Evolutionary conservation across 2,797 vertebrate genomes (phyloP).

Genomic region (Pristis pectinata): DNA sequence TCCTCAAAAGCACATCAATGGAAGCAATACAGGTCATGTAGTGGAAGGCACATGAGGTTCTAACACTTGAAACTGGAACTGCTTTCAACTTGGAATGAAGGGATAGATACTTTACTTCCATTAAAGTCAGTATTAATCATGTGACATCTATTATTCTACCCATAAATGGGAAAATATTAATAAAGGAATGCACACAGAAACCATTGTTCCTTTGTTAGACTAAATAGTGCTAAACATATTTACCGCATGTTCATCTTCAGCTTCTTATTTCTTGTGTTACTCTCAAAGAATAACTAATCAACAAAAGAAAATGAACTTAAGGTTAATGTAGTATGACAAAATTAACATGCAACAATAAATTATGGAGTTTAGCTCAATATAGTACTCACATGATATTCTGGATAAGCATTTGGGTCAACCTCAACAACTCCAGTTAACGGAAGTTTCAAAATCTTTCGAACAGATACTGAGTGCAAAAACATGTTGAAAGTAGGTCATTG

Average conservation of each 20-base stretch:
- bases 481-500: not conserved
- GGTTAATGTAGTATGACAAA: not conserved
- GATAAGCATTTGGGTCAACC: slow-evolving; percentile 40
- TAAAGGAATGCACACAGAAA: not conserved
- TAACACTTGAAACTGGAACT: not conserved
- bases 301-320: slow-evolving; percentile 8
- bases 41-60: not conserved
- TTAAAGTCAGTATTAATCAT: not conserved
- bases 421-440: slow-evolving; percentile 37
- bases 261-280: slow-evolving; percentile 42
- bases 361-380: not conserved
- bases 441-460: slow-evolving; percentile 38
- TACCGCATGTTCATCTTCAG: slow-evolving; percentile 42
- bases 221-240: slow-evolving; percentile 18
- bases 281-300: slow-evolving; percentile 42
- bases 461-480: slow-evolving; percentile 35
- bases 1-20: too few species aligned
- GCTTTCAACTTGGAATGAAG: not conserved
- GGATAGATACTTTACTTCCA: not conserved
- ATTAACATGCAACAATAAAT: not conserved
- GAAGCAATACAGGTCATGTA: not conserved
- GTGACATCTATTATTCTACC: not conserved
- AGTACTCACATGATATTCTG: slow-evolving; percentile 39
- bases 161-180: not conserved
- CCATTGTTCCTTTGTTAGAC: not conserved